These are phyloP conservation scores for Pachymerium ferrugineum DNA, from an alignment of 2,888 invertebrate species.

Conservation along the genomic window DNA sequence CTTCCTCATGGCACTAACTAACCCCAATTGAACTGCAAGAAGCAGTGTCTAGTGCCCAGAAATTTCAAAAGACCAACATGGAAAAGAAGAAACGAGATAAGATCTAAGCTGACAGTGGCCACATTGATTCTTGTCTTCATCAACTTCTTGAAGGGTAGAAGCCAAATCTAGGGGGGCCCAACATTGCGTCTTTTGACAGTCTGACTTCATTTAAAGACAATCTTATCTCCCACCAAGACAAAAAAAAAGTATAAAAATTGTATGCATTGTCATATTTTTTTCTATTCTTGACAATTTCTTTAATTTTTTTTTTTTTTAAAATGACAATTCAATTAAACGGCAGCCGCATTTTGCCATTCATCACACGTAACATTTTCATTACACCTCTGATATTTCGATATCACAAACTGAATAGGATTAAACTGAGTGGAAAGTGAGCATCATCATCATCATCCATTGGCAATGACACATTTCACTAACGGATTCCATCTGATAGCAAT, in stretches of 20 bases:
- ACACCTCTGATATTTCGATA: constrained; percentile 19
- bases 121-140: constrained; percentile 25
- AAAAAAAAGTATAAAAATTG: background rate
- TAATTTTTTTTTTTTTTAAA: background rate
- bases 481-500: constrained; percentile 21
- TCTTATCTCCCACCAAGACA: background rate
- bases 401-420: constrained; percentile 21
- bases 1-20: no score
- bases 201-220: constrained; percentile 5
- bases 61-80: background rate
- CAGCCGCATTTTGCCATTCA: background rate
- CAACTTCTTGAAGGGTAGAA: constrained; percentile 6
- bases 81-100: constrained; percentile 1
- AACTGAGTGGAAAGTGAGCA: constrained; percentile 17
- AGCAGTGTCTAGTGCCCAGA: background rate
- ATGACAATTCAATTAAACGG: constrained; percentile 14
- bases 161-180: background rate
- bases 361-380: constrained; percentile 19
- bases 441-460: constrained; percentile 20
- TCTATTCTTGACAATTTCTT: background rate
- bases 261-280: no score
- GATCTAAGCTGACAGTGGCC: constrained; percentile 24
- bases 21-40: constrained; percentile 1
- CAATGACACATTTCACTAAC: constrained; percentile 8
- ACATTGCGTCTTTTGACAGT: background rate